Evolutionary conservation across 1,140 invertebrate genomes (phyloP).

Genomic region (Saxidomus purpurata): DNA sequence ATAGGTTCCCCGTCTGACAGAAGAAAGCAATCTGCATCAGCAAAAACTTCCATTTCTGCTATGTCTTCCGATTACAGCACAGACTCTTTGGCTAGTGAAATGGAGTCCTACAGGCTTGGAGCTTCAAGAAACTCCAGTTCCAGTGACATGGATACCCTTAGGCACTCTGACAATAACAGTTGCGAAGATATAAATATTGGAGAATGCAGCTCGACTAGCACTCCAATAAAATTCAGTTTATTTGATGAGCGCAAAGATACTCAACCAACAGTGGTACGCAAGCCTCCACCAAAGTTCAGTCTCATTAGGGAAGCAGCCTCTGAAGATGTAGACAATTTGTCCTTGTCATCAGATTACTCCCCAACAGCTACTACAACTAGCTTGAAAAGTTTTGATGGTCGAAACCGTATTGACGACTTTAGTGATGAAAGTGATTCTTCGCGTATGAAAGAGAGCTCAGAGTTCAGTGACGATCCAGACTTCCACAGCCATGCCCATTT

Average conservation of each 20-base stretch:
- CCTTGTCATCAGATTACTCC: slow-evolving; percentile 77
- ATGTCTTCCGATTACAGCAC: slow-evolving; percentile 52
- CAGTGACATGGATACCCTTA: slow-evolving; percentile 52
- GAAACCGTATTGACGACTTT: slow-evolving; percentile 77
- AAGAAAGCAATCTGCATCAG: not conserved
- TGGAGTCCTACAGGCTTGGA: slow-evolving; percentile 60
- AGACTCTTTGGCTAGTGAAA: slow-evolving; percentile 57
- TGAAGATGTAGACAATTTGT: slow-evolving; percentile 76
- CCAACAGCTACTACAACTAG: slow-evolving; percentile 75
- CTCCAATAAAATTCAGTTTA: slow-evolving; percentile 59
- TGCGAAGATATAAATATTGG: slow-evolving; percentile 59
- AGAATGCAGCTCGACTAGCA: slow-evolving; percentile 64
- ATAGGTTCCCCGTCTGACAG: not conserved
- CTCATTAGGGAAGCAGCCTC: slow-evolving; percentile 61
- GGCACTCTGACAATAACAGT: not conserved
- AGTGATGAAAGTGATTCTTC: slow-evolving; percentile 79
- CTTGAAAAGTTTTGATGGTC: slow-evolving; percentile 73
- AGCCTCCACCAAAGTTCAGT: slow-evolving; percentile 60
- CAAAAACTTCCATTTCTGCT: not conserved
- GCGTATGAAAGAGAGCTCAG: slow-evolving; percentile 70
- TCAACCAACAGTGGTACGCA: slow-evolving; percentile 13
- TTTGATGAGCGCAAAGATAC: slow-evolving; percentile 27
- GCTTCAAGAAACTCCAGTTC: slow-evolving; percentile 22
- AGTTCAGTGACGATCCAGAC: slow-evolving; percentile 78
- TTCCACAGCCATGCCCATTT: slow-evolving; percentile 67